Conservation (phyloP, 1,140 invertebrate genomes). For the Scylla paramamosain region DNA sequence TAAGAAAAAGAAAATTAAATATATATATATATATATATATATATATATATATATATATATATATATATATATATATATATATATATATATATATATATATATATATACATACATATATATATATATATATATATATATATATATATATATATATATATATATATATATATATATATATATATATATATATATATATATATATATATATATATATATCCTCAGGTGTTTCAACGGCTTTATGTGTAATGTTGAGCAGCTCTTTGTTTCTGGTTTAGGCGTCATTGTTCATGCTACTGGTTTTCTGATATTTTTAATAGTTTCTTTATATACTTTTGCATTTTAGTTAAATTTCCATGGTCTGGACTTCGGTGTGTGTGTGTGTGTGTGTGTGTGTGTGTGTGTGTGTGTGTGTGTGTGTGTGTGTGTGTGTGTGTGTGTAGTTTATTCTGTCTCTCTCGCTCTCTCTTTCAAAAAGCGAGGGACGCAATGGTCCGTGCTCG, state of each 20-base stretch:
- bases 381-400: too few relatives aligned
- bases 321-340: too few relatives aligned
- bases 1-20: conserved; percentile 11
- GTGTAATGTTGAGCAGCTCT: neutral
- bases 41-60: conserved; percentile 52
- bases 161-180: conserved; percentile 52
- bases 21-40: conserved; percentile 47
- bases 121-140: conserved; percentile 49
- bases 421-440: neutral
- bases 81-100: conserved; percentile 49
- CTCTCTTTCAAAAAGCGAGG: too few relatives aligned
- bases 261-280: too few relatives aligned
- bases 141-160: conserved; percentile 52
- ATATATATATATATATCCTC: conserved; percentile 26
- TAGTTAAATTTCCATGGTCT: too few relatives aligned
- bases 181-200: conserved; percentile 47
- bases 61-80: conserved; percentile 52
- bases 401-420: neutral
- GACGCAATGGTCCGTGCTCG: too few relatives aligned
- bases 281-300: too few relatives aligned
- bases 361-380: too few relatives aligned
- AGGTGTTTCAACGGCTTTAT: neutral
- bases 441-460: too few relatives aligned
- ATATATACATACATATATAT: conserved; percentile 8
- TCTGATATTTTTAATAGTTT: too few relatives aligned